phyloP scores from a whole-genome alignment of 2,113 vertebrate genomes.

The Parus major region DNA sequence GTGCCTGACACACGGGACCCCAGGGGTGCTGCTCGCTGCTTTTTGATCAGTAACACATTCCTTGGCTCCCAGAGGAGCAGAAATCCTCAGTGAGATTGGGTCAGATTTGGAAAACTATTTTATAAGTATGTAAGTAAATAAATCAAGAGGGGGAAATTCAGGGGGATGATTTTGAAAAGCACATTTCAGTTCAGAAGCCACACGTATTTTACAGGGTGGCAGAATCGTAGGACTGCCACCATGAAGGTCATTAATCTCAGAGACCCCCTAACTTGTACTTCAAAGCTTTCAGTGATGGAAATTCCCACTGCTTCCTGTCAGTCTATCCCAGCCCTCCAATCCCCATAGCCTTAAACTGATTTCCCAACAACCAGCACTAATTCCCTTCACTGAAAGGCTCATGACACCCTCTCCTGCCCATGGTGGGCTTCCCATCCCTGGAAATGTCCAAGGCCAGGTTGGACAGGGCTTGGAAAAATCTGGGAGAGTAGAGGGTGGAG shows the following conservation, averaged over 20 bases:
- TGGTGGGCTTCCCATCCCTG: neutral
- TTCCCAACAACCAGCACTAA: neutral
- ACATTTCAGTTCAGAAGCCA: neutral
- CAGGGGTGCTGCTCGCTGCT: accelerated
- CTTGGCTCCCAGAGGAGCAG: neutral
- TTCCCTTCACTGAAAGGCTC: neutral
- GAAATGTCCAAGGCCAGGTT: neutral
- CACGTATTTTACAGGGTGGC: accelerated
- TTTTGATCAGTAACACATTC: neutral
- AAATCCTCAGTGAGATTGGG: neutral
- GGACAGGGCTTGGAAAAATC: neutral
- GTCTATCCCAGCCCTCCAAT: neutral
- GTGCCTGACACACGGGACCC: neutral
- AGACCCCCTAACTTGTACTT: accelerated
- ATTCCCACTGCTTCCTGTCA: neutral
- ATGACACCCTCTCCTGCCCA: neutral
- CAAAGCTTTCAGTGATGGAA: neutral
- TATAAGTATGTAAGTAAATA: neutral
- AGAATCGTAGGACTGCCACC: neutral
- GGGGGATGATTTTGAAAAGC: neutral
- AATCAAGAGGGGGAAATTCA: neutral
- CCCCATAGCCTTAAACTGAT: neutral
- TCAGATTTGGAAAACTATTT: neutral
- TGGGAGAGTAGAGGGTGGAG: neutral
- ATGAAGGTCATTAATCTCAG: neutral